These are phyloP conservation scores for Drosophila ohnishii DNA, from an alignment of 1,140 invertebrate species.

Conservation along the genomic window DNA sequence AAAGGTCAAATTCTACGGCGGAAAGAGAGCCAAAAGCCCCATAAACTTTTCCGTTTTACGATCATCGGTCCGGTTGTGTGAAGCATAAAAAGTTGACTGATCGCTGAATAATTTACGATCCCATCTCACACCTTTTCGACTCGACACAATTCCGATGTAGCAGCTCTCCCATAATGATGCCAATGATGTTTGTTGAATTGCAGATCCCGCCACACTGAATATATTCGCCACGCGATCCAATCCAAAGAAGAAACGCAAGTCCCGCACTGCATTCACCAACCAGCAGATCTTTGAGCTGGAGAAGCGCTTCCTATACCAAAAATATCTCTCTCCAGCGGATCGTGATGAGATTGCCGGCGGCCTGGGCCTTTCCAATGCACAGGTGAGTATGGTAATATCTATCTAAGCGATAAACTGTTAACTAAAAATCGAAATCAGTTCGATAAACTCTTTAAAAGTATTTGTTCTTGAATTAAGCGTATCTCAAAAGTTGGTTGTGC, in stretches of 20 bases:
- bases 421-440: background rate
- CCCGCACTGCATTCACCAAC: conserved; percentile 99
- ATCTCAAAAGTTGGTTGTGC: background rate
- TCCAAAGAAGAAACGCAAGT: conserved; percentile 98
- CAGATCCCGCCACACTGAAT: conserved; percentile 87
- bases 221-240: conserved; percentile 96
- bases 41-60: conserved; percentile 47
- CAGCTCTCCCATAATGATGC: conserved; percentile 2
- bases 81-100: conserved; percentile 49
- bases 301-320: conserved; percentile 98
- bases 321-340: conserved; percentile 98
- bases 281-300: conserved; percentile 99
- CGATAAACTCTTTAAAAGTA: background rate
- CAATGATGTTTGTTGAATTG: conserved; percentile 25
- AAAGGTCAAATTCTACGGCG: conserved; percentile 26
- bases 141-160: background rate
- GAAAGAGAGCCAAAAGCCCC: conserved; percentile 24
- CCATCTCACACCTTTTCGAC: conserved; percentile 34
- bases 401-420: background rate
- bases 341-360: conserved; percentile 97
- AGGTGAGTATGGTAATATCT: conserved; percentile 84
- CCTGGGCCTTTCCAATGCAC: conserved; percentile 96
- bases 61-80: conserved; percentile 27
- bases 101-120: conserved; percentile 42
- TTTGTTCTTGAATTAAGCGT: background rate